phyloP scores from a whole-genome alignment of 2,888 invertebrate genomes.

The Leptarthrus brevirostris region DNA sequence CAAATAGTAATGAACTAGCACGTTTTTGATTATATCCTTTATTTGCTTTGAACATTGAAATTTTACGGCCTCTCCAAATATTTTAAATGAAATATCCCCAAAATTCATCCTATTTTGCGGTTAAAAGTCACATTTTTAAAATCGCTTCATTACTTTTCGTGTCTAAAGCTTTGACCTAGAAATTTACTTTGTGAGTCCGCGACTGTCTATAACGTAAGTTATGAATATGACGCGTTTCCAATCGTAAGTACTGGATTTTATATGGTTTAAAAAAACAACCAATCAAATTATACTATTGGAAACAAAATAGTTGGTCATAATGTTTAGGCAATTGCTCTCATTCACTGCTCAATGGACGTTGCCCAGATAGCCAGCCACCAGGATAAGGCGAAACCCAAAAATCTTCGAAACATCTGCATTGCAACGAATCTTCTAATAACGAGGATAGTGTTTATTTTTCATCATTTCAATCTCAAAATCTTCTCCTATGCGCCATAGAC shows the following conservation, averaged over 20 bases:
- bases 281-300: not conserved
- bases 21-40: too few relatives aligned
- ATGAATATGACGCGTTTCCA: too few relatives aligned
- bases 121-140: not conserved
- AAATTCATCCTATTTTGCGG: too few relatives aligned
- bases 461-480: conserved; percentile 19
- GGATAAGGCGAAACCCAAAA: not conserved
- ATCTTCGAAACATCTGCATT: conserved; percentile 48
- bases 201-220: too few relatives aligned
- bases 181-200: not conserved
- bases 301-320: not conserved
- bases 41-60: too few relatives aligned
- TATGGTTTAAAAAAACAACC: too few relatives aligned
- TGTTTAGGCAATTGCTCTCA: not conserved
- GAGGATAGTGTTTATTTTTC: conserved; percentile 49
- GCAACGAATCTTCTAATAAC: conserved; percentile 51
- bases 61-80: too few relatives aligned
- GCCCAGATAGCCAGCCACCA: not conserved
- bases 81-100: too few relatives aligned
- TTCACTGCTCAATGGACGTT: not conserved
- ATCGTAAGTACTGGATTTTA: too few relatives aligned
- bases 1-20: too few relatives aligned
- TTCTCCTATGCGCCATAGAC: not conserved
- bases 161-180: not conserved
- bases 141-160: not conserved